phyloP scores from a whole-genome alignment of 2,888 invertebrate species.

The Drosophila greeni region DNA sequence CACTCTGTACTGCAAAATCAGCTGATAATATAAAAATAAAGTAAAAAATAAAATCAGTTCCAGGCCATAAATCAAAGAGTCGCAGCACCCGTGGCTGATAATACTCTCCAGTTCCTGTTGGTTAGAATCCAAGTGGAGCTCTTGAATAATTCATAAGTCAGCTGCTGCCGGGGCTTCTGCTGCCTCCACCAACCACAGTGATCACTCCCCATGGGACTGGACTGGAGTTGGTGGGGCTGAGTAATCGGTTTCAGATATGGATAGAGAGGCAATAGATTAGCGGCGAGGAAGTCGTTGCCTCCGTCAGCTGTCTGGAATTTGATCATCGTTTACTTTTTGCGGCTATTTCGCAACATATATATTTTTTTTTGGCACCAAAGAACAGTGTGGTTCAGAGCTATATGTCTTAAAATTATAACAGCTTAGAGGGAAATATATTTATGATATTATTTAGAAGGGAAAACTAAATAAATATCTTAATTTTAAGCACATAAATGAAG shows the following conservation, averaged over 20 bases:
- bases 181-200: slow-evolving; percentile 6
- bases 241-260: background rate
- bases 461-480: no score
- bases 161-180: background rate
- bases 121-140: slow-evolving; percentile 4
- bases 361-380: background rate
- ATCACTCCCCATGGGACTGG: slow-evolving; percentile 1
- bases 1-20: slow-evolving; percentile 1
- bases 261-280: background rate
- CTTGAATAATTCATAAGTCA: slow-evolving; percentile 19
- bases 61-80: slow-evolving; percentile 8
- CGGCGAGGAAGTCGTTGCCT: slow-evolving; percentile 14
- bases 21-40: background rate
- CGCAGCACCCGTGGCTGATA: slow-evolving; percentile 10
- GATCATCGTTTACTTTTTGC: slow-evolving; percentile 9
- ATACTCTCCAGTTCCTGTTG: slow-evolving; percentile 16
- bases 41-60: slow-evolving; percentile 1
- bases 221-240: background rate
- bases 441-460: no score
- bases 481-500: no score
- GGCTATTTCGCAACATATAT: background rate
- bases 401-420: background rate
- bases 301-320: slow-evolving; percentile 39
- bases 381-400: slow-evolving; percentile 7
- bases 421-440: background rate